A percentile compares a stretch with the other conserved stretches of the same genome.
These are phyloP conservation scores for Ornithorhynchus anatinus DNA, from an alignment of 2,113 vertebrate species.

Conservation along the genomic window DNA sequence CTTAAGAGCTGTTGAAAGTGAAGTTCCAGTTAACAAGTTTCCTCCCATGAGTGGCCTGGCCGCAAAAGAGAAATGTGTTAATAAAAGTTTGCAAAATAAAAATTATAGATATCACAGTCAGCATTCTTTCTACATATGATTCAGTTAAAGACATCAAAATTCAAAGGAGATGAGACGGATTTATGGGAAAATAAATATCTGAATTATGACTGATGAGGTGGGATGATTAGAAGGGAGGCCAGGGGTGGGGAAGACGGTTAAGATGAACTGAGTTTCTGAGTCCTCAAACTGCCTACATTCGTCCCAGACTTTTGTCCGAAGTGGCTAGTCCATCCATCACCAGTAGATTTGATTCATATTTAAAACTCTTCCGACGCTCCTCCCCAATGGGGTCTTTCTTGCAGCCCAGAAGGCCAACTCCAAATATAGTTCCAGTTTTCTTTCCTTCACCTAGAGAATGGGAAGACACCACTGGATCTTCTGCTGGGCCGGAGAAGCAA, in stretches of 20 bases:
- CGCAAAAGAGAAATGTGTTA: conserved; percentile 25
- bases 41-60: not conserved
- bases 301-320: not conserved
- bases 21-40: not conserved
- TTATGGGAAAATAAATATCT: conserved; percentile 37
- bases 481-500: no score
- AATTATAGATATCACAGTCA: not conserved
- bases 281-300: not conserved
- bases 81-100: conserved; percentile 6
- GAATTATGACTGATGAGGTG: conserved; percentile 27
- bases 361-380: no score
- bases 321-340: no score
- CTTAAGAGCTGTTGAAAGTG: conserved; percentile 19
- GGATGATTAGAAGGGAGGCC: conserved; percentile 1
- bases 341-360: not conserved
- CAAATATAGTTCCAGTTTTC: not conserved
- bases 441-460: no score
- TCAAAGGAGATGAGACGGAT: conserved; percentile 16
- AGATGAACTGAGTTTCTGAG: not conserved
- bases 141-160: conserved; percentile 23
- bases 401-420: not conserved
- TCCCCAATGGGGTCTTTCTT: not conserved
- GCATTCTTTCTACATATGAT: not conserved
- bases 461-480: no score
- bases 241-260: not conserved